Conservation (phyloP, 2,113 vertebrate genomes). For the Daboia siamensis region DNA sequence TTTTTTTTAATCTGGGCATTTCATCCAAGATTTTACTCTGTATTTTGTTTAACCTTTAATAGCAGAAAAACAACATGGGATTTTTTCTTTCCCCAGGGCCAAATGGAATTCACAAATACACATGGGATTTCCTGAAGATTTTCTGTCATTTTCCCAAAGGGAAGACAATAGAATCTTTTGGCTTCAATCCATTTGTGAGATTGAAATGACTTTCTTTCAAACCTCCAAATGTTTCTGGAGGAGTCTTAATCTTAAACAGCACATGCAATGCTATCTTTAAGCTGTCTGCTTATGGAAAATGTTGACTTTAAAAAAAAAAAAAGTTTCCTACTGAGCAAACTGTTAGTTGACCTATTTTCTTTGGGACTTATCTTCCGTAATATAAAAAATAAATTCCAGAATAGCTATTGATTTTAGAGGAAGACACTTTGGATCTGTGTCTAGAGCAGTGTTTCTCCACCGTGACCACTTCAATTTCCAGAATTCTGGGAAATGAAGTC, state of each 20-base stretch:
- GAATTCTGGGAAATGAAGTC: too few species aligned
- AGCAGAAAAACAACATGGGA: slow-evolving; percentile 19
- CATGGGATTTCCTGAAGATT: slow-evolving; percentile 54
- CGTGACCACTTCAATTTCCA: too few species aligned
- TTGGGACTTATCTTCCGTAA: not conserved
- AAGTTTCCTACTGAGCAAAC: not conserved
- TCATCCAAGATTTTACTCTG: slow-evolving; percentile 27
- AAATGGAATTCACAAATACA: slow-evolving; percentile 56
- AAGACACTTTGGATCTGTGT: not conserved
- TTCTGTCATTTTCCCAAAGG: slow-evolving; percentile 12
- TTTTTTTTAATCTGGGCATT: not conserved
- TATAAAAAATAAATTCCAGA: not conserved
- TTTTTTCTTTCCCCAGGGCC: slow-evolving; percentile 56
- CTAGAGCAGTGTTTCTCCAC: not conserved
- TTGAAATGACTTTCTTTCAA: slow-evolving; percentile 9
- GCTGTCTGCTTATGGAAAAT: slow-evolving; percentile 21
- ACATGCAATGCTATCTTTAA: slow-evolving; percentile 35
- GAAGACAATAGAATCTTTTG: slow-evolving; percentile 14
- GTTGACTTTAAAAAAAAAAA: not conserved
- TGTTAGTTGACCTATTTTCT: not conserved
- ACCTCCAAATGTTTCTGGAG: slow-evolving; percentile 28
- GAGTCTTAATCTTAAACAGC: slow-evolving; percentile 24
- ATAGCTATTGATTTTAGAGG: not conserved
- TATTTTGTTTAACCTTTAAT: slow-evolving; percentile 50
- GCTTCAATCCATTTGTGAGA: slow-evolving; percentile 27